These are phyloP conservation scores for Mirza zaza DNA, from an alignment of 2,113 vertebrate genomes.

Conservation along the genomic window DNA sequence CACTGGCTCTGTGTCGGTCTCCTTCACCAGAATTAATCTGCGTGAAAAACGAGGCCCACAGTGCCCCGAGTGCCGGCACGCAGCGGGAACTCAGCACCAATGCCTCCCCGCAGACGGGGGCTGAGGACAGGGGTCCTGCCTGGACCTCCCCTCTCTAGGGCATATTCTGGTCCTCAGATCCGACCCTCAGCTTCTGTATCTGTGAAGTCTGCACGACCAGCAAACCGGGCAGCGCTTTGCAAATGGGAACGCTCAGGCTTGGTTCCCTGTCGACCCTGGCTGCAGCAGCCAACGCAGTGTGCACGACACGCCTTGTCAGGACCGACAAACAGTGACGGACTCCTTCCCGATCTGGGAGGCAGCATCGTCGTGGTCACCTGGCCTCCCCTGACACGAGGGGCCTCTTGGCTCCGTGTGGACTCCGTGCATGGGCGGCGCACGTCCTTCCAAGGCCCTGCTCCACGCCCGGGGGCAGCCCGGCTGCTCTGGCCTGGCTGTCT, in stretches of 20 bases:
- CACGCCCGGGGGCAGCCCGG: background rate
- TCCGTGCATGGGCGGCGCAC: rapidly evolving
- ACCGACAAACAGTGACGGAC: rapidly evolving
- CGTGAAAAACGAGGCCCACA: rapidly evolving
- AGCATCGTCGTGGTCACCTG: rapidly evolving
- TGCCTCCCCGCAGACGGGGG: rapidly evolving
- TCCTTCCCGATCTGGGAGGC: rapidly evolving
- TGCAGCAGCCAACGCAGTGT: rapidly evolving
- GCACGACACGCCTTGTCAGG: rapidly evolving
- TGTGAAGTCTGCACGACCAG: rapidly evolving
- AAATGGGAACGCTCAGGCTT: rapidly evolving
- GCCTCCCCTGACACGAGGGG: background rate
- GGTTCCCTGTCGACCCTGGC: background rate
- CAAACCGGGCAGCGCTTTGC: rapidly evolving
- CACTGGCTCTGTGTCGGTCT: background rate
- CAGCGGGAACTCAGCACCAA: rapidly evolving
- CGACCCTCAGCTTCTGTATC: rapidly evolving
- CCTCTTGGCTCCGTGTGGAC: no score
- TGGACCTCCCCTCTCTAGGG: rapidly evolving
- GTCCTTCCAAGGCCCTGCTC: rapidly evolving
- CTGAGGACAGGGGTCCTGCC: rapidly evolving
- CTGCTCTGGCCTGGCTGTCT: rapidly evolving
- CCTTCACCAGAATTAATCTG: rapidly evolving
- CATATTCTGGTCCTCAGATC: no score
- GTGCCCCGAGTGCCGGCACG: background rate